Percentiles rank a stretch among this genome's conserved stretches.
Evolutionary conservation across 2,113 vertebrate genomes (phyloP).

Genomic region (Dasyprocta punctata): DNA sequence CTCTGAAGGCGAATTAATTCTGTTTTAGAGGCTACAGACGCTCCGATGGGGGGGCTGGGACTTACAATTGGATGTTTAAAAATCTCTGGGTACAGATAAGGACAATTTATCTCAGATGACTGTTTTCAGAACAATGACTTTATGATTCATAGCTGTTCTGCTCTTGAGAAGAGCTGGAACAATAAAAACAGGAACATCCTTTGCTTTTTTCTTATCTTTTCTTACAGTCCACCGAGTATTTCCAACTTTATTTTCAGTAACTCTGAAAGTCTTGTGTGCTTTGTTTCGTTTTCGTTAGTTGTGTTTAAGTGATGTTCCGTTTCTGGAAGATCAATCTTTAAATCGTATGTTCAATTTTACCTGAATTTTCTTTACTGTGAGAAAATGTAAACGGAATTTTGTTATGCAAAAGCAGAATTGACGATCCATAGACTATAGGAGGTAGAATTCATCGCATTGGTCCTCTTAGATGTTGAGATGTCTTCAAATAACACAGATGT

Average conservation of each 20-base stretch:
- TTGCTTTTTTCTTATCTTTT: constrained; percentile 59
- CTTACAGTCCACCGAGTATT: constrained; percentile 53
- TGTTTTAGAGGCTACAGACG: not conserved
- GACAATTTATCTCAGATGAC: constrained; percentile 31
- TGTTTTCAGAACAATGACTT: constrained; percentile 50
- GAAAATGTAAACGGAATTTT: constrained; percentile 7
- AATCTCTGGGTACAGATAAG: constrained; percentile 46
- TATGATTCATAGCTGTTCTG: constrained; percentile 18
- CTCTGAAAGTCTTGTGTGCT: not conserved
- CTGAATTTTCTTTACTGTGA: constrained; percentile 13
- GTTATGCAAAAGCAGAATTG: not conserved
- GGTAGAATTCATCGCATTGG: not conserved
- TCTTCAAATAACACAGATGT: constrained; percentile 19
- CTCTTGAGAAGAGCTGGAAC: not conserved
- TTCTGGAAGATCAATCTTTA: constrained; percentile 53
- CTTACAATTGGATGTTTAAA: not conserved
- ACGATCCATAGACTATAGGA: not conserved
- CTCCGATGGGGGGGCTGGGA: not conserved
- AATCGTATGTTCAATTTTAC: not conserved
- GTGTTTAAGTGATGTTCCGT: not conserved
- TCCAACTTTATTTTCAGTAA: constrained; percentile 48
- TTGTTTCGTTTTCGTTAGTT: not conserved
- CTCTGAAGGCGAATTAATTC: constrained; percentile 30
- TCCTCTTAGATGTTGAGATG: not conserved
- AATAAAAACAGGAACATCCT: not conserved